phyloP scores from a whole-genome alignment of 2,888 invertebrate genomes.

The Cataglyphis albicans region DNA sequence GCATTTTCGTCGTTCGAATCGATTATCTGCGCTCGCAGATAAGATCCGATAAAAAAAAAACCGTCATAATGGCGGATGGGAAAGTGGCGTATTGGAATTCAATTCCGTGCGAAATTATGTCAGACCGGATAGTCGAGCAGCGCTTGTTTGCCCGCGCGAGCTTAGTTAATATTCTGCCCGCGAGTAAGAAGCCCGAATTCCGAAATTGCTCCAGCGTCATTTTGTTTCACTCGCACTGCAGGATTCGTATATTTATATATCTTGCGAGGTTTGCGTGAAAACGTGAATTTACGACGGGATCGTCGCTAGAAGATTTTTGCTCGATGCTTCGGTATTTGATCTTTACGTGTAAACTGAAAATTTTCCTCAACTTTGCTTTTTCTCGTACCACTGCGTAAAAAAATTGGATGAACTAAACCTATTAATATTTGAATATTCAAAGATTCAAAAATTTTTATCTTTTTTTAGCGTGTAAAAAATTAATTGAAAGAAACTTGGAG shows the following conservation, averaged over 20 bases:
- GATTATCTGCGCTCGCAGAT: conserved; percentile 41
- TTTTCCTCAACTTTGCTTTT: conserved; percentile 9
- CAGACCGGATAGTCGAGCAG: background rate
- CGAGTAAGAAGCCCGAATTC: conserved; percentile 23
- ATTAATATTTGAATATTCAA: background rate
- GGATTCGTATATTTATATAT: conserved; percentile 1
- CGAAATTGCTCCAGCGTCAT: conserved; percentile 20
- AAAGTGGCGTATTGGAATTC: conserved; percentile 43
- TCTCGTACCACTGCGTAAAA: background rate
- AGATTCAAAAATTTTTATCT: background rate
- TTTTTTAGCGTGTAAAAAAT: background rate
- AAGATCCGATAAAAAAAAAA: background rate
- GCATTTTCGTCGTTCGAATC: conserved; percentile 40
- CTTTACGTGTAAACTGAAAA: conserved; percentile 5
- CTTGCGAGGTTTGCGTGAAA: conserved; percentile 23
- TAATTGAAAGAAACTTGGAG: background rate
- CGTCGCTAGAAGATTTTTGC: conserved; percentile 19
- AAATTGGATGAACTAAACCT: conserved; percentile 22
- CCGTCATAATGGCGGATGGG: conserved; percentile 10
- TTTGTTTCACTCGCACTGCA: conserved; percentile 8
- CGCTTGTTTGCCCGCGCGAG: conserved; percentile 27
- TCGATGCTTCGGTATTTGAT: background rate
- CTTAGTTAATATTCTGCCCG: conserved; percentile 37
- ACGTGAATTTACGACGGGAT: conserved; percentile 33
- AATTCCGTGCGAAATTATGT: conserved; percentile 44